Conservation (phyloP, 2,888 invertebrate genomes). For the Arctia plantaginis region DNA sequence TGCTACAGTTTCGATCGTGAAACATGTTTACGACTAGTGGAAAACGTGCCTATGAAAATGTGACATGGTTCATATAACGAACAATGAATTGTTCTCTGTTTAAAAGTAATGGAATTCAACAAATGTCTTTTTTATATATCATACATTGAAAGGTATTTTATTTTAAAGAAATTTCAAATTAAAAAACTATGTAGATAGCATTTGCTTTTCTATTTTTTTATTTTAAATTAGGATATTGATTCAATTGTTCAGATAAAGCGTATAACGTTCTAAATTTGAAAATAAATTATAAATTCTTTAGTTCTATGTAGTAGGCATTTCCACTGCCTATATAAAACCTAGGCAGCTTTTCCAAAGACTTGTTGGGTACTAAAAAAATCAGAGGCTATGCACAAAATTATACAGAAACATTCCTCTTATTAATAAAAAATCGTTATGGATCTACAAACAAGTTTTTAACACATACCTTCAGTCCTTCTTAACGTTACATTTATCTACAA, state of each 20-base stretch:
- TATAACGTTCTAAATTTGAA: too few relatives aligned
- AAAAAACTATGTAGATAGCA: too few relatives aligned
- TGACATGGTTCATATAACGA: slow-evolving; percentile 9
- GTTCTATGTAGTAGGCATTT: background rate
- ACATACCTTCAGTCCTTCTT: background rate
- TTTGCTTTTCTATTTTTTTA: background rate
- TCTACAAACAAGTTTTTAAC: background rate
- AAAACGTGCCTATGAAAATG: slow-evolving; percentile 37
- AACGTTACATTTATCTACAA: slow-evolving; percentile 22
- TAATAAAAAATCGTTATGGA: too few relatives aligned
- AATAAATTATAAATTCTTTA: too few relatives aligned
- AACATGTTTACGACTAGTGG: slow-evolving; percentile 60
- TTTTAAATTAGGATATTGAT: background rate
- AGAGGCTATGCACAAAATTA: too few relatives aligned
- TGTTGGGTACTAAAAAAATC: background rate
- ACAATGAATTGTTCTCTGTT: slow-evolving; percentile 1
- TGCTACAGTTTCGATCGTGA: slow-evolving; percentile 61
- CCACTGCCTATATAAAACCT: background rate
- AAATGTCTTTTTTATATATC: background rate
- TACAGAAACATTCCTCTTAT: too few relatives aligned
- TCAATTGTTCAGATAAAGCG: background rate
- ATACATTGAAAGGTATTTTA: too few relatives aligned
- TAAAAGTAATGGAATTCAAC: background rate
- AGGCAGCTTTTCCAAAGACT: background rate
- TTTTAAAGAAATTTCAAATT: too few relatives aligned